Base-by-base conservation (phyloP, 2,888 invertebrate species). In the Apamea crenata region DNA sequence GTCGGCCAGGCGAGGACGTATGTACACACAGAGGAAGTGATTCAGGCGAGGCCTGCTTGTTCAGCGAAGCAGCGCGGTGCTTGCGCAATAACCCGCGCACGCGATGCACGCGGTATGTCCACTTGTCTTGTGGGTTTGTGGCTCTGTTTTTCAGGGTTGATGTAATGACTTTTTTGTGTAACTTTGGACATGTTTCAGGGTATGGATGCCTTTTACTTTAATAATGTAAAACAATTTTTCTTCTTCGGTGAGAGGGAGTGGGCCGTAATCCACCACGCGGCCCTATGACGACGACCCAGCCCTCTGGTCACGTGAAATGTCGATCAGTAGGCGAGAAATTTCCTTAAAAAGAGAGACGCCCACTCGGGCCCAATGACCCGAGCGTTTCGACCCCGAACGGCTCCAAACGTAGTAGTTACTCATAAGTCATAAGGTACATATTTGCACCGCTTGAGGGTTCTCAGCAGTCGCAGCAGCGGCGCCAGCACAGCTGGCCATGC, bases 21-120 rank as follows among this genome's bases (percentile, higher is more conserved):
- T 95, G 94, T 93, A 92, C 94, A 93, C 94, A 94, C 95, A 94
- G 94, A 93, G 95, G 96, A 96, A 96, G 94, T 95, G 95, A 95
- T 93, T 95, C 94, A 92, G 93, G 91, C 92, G 92, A 94, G 96
- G 94, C 96, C 96, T 91, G 94, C 92, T 94, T 96, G 95, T 83
- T 88, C 95, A 92, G 88, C 94, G 90, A 91, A 95, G 94, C 96
- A 91, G 87, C 69, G 72, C 88, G 87, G 82, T 87, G 88, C 93
- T 96, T 96, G 95, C 96, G 95, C 95, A 86, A 86, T 88, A 96
- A 90, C 90, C 88, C 88, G 88, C 89, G 91, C 93, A 93, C 93
- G 93, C 93, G 92, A 93, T 91, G 90, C 82, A n/a, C 73, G 0
- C 74, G 63, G 90, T 90, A 90, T 88, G 89, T 85, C 87, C 88